Base-by-base conservation (phyloP, 2,888 invertebrate species). In the Anthophora plumipes region DNA sequence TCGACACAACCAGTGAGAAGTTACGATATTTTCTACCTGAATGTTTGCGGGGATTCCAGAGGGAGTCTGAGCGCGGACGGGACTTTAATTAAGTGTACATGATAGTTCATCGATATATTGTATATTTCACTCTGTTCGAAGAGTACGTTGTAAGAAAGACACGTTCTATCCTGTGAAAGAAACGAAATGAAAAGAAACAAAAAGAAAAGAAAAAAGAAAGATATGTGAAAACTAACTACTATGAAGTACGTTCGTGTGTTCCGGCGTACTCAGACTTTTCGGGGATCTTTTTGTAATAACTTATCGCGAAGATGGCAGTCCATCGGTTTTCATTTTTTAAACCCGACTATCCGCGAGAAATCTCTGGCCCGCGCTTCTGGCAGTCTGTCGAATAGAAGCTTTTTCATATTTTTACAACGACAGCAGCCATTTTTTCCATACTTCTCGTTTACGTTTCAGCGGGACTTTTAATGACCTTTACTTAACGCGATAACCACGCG, bases 11-110 rank as follows among this genome's bases (percentile, higher is more conserved):
- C 87, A 80, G 84, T 86, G 88, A 87, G 77, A 83, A 86, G 77
- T 86, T 86, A 80, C 77, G 70, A 86, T 83, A 86, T 88, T 88
- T 88, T 88, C 84, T 87, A 87, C 81, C 86, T 84, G 83, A 85
- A 85, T 79, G 73, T 83, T 86, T 77, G 77, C 74, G 50, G 61
- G 67, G 75, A 83, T 70, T 73, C 68, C 46, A 60, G 50, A 31
- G 68, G 66, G 69, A 83, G 77, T 83, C 80, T 80, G 77, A 75
- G 75, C 57, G 37, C 68, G 72, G 20, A 20, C 31, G 61, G 55
- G 41, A 46, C 39, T 55, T 64, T 70, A 60, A 59, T 3, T 8
- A 60, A 41, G 8, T 14, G 9, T 60, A 41, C 12, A 39, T 43
- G 57, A 46, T 22, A 31, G 12, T 52, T 66, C 41, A 63, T 52